phyloP scores from a whole-genome alignment of 2,888 invertebrate species.

The Petrophora chlorosata region DNA sequence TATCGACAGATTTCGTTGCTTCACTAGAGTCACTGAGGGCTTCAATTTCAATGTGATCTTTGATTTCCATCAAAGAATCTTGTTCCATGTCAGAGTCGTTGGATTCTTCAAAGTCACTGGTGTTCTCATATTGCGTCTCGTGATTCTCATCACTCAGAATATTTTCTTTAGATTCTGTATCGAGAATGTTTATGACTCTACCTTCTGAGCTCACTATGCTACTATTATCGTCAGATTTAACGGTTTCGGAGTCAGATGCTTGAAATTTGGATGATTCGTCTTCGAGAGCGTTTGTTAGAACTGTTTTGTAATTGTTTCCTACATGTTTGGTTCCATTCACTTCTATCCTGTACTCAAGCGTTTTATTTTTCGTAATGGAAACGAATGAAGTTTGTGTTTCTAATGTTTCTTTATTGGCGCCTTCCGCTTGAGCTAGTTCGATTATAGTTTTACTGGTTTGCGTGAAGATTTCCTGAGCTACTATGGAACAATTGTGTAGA shows the following conservation, averaged over 20 bases:
- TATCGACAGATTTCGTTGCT: conserved; percentile 56
- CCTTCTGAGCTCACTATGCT: conserved; percentile 45
- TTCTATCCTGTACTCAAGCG: conserved; percentile 59
- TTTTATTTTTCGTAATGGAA: conserved; percentile 65
- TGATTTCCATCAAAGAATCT: conserved; percentile 63
- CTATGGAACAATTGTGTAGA: conserved; percentile 44
- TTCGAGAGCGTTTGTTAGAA: conserved; percentile 41
- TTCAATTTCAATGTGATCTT: conserved; percentile 29
- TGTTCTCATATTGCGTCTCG: conserved; percentile 41
- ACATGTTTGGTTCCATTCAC: conserved; percentile 29
- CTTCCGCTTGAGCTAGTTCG: conserved; percentile 70
- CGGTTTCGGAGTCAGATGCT: conserved; percentile 47
- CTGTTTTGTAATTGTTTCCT: conserved; percentile 15
- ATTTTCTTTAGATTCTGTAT: conserved; percentile 48
- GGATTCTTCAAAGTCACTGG: conserved; percentile 48
- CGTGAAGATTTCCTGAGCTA: conserved; percentile 72
- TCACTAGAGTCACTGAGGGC: conserved; percentile 47
- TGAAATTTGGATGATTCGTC: conserved; percentile 57
- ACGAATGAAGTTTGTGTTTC: conserved; percentile 73
- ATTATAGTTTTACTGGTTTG: conserved; percentile 85
- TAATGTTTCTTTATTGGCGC: conserved; percentile 43
- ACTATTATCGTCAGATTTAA: conserved; percentile 37
- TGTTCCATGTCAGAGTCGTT: conserved; percentile 61
- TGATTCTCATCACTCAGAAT: conserved; percentile 38
- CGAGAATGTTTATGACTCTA: conserved; percentile 41